Conservation (phyloP, 2,797 vertebrate species). For the Macropus fuliginosus region DNA sequence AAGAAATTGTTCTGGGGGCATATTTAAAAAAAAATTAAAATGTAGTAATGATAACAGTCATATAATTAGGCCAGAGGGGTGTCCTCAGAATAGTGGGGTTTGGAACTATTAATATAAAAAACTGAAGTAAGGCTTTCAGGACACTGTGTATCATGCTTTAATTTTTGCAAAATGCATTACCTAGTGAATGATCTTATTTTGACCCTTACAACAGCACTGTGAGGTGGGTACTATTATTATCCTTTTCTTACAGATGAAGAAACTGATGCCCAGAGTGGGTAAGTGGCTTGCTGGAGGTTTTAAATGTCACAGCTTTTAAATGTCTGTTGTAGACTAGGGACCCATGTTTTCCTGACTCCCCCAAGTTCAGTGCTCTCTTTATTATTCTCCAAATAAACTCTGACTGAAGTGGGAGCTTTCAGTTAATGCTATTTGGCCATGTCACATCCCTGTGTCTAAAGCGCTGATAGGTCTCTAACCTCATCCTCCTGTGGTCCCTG, state of each 20-base stretch:
- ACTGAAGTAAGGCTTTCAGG: background rate
- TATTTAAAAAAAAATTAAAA: background rate
- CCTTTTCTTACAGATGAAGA: background rate
- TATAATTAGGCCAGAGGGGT: background rate
- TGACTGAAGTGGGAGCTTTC: background rate
- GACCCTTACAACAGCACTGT: background rate
- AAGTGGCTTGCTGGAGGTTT: background rate
- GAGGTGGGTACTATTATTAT: background rate
- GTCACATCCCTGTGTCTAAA: background rate
- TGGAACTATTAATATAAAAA: background rate
- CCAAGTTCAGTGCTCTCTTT: background rate
- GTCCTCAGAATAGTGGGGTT: background rate
- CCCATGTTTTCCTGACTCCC: background rate
- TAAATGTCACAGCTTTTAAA: too few species aligned
- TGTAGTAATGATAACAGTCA: background rate
- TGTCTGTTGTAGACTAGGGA: background rate
- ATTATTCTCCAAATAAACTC: background rate
- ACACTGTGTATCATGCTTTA: background rate
- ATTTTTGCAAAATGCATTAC: background rate
- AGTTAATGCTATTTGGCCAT: background rate
- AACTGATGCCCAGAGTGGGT: background rate
- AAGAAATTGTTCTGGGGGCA: background rate
- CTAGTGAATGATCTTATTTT: background rate
- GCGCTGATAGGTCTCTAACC: background rate
- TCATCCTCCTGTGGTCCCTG: background rate